A percentile compares a stretch with the other conserved stretches of the same genome.
These are phyloP conservation scores for Thymelicus acteon DNA, from an alignment of 2,888 invertebrate genomes.

Conservation along the genomic window DNA sequence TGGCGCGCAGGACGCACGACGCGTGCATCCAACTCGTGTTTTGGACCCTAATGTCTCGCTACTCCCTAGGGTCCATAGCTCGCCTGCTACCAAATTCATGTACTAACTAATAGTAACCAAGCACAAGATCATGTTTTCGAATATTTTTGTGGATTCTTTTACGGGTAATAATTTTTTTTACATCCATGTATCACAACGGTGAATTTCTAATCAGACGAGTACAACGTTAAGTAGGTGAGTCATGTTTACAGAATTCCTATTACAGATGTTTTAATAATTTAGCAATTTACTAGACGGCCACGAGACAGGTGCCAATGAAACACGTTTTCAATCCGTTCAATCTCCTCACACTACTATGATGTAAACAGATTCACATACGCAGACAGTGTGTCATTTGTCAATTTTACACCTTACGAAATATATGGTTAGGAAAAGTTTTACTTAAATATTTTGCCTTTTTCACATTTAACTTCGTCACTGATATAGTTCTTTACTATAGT, in stretches of 20 bases:
- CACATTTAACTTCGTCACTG: background rate
- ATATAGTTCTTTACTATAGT: background rate
- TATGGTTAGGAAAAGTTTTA: too few species aligned
- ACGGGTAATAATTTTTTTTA: too few species aligned
- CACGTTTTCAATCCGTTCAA: slow-evolving; percentile 8
- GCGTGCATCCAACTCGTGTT: background rate
- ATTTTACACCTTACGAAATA: slow-evolving; percentile 15
- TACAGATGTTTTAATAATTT: slow-evolving; percentile 2
- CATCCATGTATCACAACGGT: too few species aligned
- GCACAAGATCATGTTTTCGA: too few species aligned
- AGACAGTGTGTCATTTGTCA: slow-evolving; percentile 24
- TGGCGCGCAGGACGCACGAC: background rate
- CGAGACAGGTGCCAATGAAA: slow-evolving; percentile 22
- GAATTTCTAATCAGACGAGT: background rate
- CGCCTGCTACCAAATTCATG: background rate
- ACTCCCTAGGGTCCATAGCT: background rate
- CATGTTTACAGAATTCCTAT: slow-evolving; percentile 4
- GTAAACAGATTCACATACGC: slow-evolving; percentile 21
- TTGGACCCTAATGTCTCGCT: background rate
- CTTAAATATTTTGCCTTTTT: too few species aligned
- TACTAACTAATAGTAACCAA: too few species aligned
- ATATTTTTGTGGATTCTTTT: too few species aligned
- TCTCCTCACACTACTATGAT: background rate
- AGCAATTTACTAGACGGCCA: background rate
- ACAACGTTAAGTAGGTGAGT: background rate